These are phyloP conservation scores for Alosa alosa DNA, from an alignment of 2,113 vertebrate species.

Conservation along the genomic window DNA sequence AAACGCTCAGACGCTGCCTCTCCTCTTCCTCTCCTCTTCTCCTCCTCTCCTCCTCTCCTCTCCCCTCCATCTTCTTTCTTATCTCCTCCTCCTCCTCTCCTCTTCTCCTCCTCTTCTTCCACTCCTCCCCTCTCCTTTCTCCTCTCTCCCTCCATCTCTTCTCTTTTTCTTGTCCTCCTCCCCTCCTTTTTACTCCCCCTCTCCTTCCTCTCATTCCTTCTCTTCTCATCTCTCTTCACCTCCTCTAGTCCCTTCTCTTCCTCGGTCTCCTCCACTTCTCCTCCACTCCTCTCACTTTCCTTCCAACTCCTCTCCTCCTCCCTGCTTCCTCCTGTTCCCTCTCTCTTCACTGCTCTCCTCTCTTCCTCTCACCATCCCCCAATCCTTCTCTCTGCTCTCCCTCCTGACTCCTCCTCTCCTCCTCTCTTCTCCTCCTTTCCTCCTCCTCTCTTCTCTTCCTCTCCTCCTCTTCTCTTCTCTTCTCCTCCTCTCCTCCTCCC, in stretches of 20 bases:
- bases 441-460: too few species aligned
- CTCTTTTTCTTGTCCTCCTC: neutral
- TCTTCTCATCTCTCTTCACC: neutral
- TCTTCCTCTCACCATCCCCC: neutral
- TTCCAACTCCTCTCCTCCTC: neutral
- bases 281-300: neutral
- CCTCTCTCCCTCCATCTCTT: neutral
- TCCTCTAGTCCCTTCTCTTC: too few species aligned
- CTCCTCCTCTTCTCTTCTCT: too few species aligned
- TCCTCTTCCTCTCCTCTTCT: constrained; percentile 32
- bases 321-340: neutral
- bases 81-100: too few species aligned
- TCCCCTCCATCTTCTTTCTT: neutral
- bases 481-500: too few species aligned
- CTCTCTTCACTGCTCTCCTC: neutral
- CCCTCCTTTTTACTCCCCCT: neutral
- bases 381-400: constrained; percentile 1
- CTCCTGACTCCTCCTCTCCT: neutral
- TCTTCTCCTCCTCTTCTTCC: neutral
- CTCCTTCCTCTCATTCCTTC: neutral
- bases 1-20: constrained; percentile 67
- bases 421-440: constrained; percentile 18
- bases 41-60: neutral
- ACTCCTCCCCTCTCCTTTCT: neutral
- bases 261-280: too few species aligned